Evolutionary conservation across 2,113 vertebrate genomes (phyloP), one percentile per base, ranked within the genome.

Genomic region (Dendrocopos noguchii): DNA sequence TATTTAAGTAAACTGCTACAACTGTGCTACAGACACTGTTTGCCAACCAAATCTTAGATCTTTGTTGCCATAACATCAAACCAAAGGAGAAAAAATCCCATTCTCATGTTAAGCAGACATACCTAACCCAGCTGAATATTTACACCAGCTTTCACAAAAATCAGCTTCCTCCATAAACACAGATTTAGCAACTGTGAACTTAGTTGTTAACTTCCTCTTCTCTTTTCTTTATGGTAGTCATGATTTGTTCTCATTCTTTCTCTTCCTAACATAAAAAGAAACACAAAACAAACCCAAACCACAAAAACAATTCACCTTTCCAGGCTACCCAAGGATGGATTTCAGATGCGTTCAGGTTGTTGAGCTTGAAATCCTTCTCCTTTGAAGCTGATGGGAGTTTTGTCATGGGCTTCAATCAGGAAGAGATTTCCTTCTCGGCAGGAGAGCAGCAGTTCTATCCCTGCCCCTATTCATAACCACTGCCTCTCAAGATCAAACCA

Each of bases 331-430:
- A 80, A 17, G 12, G 70, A 81, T 39, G 60, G 56, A 89, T 91
- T 94, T 91, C 60, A 88, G 79, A 64, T 14, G 47, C 63, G 84
- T 88, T 91, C 88, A 78, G 63, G 76, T 81, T 91, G 31, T 61
- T 53, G 44, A 14, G 65, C 47, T 79, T 63, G 65, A 92, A 90
- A 93, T 87, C n/a, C 59, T 90, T 44, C 57, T 57, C 65, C 76
- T 92, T 87, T 93, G 94, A 94, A 89, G 81, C 5, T 28, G 72
- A 78, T 39, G 50, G 25, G 47, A 94, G 72, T 87, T 92, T 85
- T 91, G 81, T 92, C 79, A 65, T 2, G 57, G 89, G 39, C 65
- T 94, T 87, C 93, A 91, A 31, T 77, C 18, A 24, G 53, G 76
- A 64, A n/a, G 82, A 85, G 82, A 88, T 94, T 94, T 95, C 82